Evolutionary conservation across 2,888 invertebrate species (phyloP), one percentile per base, ranked within the genome.

Genomic region (Troides helena): DNA sequence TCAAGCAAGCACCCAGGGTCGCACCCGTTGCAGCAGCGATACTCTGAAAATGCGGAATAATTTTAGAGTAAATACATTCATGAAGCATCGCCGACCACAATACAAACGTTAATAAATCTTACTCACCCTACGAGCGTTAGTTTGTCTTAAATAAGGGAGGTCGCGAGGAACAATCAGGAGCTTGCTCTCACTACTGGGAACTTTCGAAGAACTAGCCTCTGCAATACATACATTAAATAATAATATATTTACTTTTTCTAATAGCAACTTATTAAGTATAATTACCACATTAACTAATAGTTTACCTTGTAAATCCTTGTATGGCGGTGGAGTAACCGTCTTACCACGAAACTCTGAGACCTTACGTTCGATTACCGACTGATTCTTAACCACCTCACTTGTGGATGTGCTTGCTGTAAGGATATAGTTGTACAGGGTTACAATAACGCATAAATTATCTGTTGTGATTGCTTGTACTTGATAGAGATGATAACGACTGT

Each of bases 11-110:
- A 81, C 93, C 93, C 93, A 93, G 89, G 77, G 91, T 92, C 85
- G 92, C 90, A 84, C 92, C 92, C 92, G 92, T 92, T 75, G 92
- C 92, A 89, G 92, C 92, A 77, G 92, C 92, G 85, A 92, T 90
- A 80, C 92, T 92, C 92, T 92, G 78, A 72, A 72, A 76, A 80
- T n/a, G 67, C 73, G 72, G 74, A 75, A 74, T 75, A 70, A 76
- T 62, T 50, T 53, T 5, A 63, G 58, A 14, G 14, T 50, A 25
- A 30, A 57, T 7, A 56, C 5, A 50, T 53, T 53, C 25, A 25
- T 21, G 61, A 64, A 67, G 64, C 7, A n/a, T 25, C 61, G 56
- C 56, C 17, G 17, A 25, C 39, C 21, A 21, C 50, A 67, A 61
- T 14, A 50, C 0, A 50, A 67, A 63, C 14, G 56, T 53, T 56